Base-by-base conservation (phyloP, 23 tunicate species). In the Styela clava region DNA sequence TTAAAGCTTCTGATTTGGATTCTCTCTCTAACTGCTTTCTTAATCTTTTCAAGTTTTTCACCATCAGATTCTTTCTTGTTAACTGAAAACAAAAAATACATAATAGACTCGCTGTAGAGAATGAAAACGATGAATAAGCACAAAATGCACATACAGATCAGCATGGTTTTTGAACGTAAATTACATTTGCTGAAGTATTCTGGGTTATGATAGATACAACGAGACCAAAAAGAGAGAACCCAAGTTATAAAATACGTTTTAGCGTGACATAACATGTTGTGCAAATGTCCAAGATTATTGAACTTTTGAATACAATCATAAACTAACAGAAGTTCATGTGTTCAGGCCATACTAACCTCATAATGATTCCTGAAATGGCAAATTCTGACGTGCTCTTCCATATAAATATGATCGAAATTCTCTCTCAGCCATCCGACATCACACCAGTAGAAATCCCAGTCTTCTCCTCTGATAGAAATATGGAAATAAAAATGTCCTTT, bases 381-480 rank as follows among this genome's bases (percentile, higher is more conserved):
- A 51, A 92, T 92, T 28, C 92, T 33, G 0, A 89, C 91, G 79
- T 95, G 95, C 78, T 95, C 95, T 34, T 89, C 99, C 88, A 95
- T 82, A 69, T 89, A 95, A 27, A 86, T 95, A 73, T 86, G 90
- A 77, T 95, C 99, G 61, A 95, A 95, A 70, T 89, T 89, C 51
- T 95, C 99, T 35, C 94, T 73, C 63, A 95, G 34, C 99, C 99
- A 95, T 2, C 90, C 88, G 27, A 89, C 88, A 61, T 95, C 99
- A 64, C 94, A 89, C 99, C 99, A 95, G 69, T 88, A 89, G 35
- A 95, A 88, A 65, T 95, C 99, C 91, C 94, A 88, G 52, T 85
- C 94, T 67, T 89, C 91, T 3, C 94, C 99, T 64, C 81, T 76
- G 1, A 33, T 3, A 7, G 16, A 28, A 65, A 5, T 26, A 65